Percentiles rank a stretch among this genome's conserved stretches.
phyloP scores from a whole-genome alignment of 2,113 vertebrate species.

The Sialia sialis region DNA sequence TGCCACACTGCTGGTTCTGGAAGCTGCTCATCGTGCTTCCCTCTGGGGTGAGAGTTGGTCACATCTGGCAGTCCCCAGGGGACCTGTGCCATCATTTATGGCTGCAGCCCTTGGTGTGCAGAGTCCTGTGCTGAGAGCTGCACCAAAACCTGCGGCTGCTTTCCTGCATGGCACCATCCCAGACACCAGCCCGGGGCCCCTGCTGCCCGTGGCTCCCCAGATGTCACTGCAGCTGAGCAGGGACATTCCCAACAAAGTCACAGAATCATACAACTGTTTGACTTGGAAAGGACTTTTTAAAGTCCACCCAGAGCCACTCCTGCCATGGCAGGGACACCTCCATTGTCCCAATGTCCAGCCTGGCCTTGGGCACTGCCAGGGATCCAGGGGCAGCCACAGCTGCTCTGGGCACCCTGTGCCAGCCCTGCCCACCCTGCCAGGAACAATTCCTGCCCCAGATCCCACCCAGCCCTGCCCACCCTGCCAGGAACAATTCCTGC shows the following conservation, averaged over 20 bases:
- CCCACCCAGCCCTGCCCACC: not conserved
- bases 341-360: fast-evolving
- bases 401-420: not conserved
- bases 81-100: fast-evolving
- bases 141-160: fast-evolving
- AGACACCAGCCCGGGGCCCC: fast-evolving
- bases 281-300: not conserved
- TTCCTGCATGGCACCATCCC: not conserved
- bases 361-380: not conserved
- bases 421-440: not conserved
- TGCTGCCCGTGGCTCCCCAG: not conserved
- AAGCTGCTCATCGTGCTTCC: not conserved
- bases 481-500: not conserved
- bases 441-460: not conserved
- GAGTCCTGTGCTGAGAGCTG: not conserved
- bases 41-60: too few species aligned
- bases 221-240: not conserved
- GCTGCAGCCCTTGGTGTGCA: not conserved
- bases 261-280: not conserved
- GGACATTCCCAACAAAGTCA: not conserved
- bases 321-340: not conserved
- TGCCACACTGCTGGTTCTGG: not conserved
- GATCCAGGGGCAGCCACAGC: not conserved
- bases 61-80: not conserved
- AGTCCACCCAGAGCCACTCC: not conserved